Evolutionary conservation across 64 coral and sea anemone species (phyloP).

Genomic region (Montipora efflorescens): DNA sequence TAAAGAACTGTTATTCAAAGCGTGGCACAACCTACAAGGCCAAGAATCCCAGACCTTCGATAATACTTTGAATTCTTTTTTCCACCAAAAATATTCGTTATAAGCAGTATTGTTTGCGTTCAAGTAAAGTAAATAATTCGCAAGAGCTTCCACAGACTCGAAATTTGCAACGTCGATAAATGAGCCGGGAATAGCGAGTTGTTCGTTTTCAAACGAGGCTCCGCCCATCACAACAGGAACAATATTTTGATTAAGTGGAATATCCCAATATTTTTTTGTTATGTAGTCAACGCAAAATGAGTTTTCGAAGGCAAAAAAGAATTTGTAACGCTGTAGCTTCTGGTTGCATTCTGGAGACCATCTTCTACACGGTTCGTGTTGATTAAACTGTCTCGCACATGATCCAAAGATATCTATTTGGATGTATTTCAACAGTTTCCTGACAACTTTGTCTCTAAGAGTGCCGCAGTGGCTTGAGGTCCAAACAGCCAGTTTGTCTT

Average conservation of each 20-base stretch:
- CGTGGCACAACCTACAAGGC: slow-evolving; percentile 66
- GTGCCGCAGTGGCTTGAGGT: slow-evolving; percentile 51
- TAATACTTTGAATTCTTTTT: slow-evolving; percentile 12
- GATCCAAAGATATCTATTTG: slow-evolving; percentile 58
- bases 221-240: slow-evolving; percentile 78
- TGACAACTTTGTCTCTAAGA: slow-evolving; percentile 53
- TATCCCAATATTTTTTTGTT: slow-evolving; percentile 81
- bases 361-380: slow-evolving; percentile 20
- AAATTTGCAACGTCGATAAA: slow-evolving; percentile 74
- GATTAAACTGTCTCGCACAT: slow-evolving; percentile 51
- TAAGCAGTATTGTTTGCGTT: slow-evolving; percentile 74
- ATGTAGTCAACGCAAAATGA: slow-evolving; percentile 71
- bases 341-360: slow-evolving; percentile 17
- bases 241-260: slow-evolving; percentile 17
- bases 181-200: slow-evolving; percentile 70
- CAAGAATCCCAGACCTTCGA: neutral
- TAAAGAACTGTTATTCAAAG: slow-evolving; percentile 52
- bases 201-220: slow-evolving; percentile 33
- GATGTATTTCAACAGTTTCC: slow-evolving; percentile 60
- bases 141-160: slow-evolving; percentile 37
- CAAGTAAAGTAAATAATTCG: slow-evolving; percentile 58
- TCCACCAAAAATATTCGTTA: slow-evolving; percentile 78
- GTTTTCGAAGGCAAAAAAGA: slow-evolving; percentile 74
- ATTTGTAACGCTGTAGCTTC: slow-evolving; percentile 60
- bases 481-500: slow-evolving; percentile 68